Base-by-base conservation (phyloP, 2,888 invertebrate genomes). In the Brachypalpus laphriformis region DNA sequence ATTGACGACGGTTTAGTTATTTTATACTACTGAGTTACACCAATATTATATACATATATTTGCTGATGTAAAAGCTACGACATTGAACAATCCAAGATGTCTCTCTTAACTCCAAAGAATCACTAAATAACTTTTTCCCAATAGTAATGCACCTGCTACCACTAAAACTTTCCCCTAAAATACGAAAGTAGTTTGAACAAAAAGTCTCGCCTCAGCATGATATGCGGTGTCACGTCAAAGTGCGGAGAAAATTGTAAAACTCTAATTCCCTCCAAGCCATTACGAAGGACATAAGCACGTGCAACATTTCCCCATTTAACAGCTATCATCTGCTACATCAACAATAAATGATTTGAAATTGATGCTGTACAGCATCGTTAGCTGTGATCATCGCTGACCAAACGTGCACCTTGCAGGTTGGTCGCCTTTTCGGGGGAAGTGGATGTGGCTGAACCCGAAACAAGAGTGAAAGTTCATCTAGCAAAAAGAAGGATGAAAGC, bases 301-400 rank as follows among this genome's bases (percentile, higher is more conserved):
- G 85, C 85, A 85, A 81, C 75, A 72, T 61, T 42, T 75, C 65
- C 81, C 75, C 81, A 76, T 81, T 85, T 85, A 85, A 85, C 85
- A 85, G 85, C 85, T 85, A 85, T 85, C 85, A 85, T 85, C 85
- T 85, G 85, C 85, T 81, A 85, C 85, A 85, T 85, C 85, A 81
- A 81, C 85, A 85, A 85, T 85, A 85, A 85, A 85, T 85, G 85
- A 85, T 85, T 85, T 71, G 85, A 85, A 85, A 85, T 85, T 85
- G 85, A 85, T 85, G 81, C 76, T 85, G 75, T 81, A 81, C 85
- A 81, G 31, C 59, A 65, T 85, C 80, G 83, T 83, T 83, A 80
- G 83, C 74, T 70, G 42, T 70, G 72, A 68, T 75, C 85, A 75
- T 66, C 34, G 81, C 66, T 85, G 85, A 71, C 85, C 81, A 76